Evolutionary conservation across 2,888 invertebrate genomes (phyloP), one percentile per base, ranked within the genome.

Genomic region (Physocephala rufipes): DNA sequence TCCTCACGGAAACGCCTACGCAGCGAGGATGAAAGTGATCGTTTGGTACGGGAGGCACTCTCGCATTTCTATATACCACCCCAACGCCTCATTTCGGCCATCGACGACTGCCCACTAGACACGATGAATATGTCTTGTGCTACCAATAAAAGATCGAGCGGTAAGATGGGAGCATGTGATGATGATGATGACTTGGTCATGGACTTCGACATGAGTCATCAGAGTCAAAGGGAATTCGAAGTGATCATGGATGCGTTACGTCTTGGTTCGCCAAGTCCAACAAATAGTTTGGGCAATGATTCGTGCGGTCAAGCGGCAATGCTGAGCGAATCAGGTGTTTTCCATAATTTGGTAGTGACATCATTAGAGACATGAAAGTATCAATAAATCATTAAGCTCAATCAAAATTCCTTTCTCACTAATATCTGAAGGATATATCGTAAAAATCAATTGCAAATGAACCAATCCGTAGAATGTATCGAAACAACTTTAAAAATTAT

Each of bases 41-140:
- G 90, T 68, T 88, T 91, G 81, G 90, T 91, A 59, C 90, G 91
- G 77, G 91, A 91, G 78, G 91, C 92, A 5, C 87, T 92, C 73
- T 91, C 90, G 72, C 91, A 92, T 79, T 91, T 91, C 80, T 92
- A 91, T 81, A 90, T 91, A 74, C 91, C 91, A 15, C 91, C 91
- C 1, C 91, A 91, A 36, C 87, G 91, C 70, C 87, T 91, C 80
- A 87, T 92, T 73, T 90, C 91, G 43, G 90, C 90, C 72, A 90
- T 91, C 73, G 91, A 91, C 81, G 91, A 91, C 74, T 90, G 89
- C 74, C 86, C 85, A 0, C 72, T 86, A 74, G 85, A 79, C 70
- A 81, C 80, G 55, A 82, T 80, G 1, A 79, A 78, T n/a, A 73
- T 79, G 13, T 79, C 63, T 49, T 58, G 16, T 21, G 68, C 65